A percentile compares a stretch with the other conserved stretches of the same genome.
phyloP scores from a whole-genome alignment of 2,888 invertebrate genomes.

The Pharmacophagus antenor region DNA sequence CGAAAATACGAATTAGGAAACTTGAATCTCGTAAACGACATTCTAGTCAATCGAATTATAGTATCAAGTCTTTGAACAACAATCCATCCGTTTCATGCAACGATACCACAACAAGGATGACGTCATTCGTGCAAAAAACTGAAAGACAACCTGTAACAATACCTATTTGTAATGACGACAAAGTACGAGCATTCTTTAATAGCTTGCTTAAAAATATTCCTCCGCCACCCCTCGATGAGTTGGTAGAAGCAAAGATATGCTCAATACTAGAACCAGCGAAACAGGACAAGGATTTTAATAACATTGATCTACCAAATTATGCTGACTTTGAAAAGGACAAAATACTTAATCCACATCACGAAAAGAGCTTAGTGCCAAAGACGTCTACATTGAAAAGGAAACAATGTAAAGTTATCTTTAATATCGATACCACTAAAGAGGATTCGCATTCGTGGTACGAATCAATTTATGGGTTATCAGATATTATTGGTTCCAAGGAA shows the following conservation, averaged over 20 bases:
- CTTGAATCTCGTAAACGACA: slow-evolving; percentile 50
- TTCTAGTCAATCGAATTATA: slow-evolving; percentile 46
- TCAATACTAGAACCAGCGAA: slow-evolving; percentile 36
- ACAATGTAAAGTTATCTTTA: slow-evolving; percentile 52
- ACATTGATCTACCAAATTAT: slow-evolving; percentile 59
- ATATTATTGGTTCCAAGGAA: slow-evolving; percentile 38
- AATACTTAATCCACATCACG: slow-evolving; percentile 41
- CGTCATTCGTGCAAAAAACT: slow-evolving; percentile 42
- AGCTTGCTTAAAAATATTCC: slow-evolving; percentile 59
- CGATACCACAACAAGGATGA: slow-evolving; percentile 43
- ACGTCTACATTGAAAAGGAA: slow-evolving; percentile 62
- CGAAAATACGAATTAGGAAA: slow-evolving; percentile 57
- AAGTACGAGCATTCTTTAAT: slow-evolving; percentile 55
- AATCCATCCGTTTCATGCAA: slow-evolving; percentile 40
- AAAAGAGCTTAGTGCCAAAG: slow-evolving; percentile 40
- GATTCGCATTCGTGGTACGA: slow-evolving; percentile 66
- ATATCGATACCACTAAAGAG: slow-evolving; percentile 42
- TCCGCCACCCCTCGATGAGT: slow-evolving; percentile 58
- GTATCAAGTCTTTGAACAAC: slow-evolving; percentile 41
- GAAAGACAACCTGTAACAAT: slow-evolving; percentile 14
- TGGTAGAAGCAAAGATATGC: slow-evolving; percentile 37
- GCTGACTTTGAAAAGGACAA: slow-evolving; percentile 57
- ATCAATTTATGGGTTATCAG: slow-evolving; percentile 64
- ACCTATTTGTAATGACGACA: slow-evolving; percentile 48
- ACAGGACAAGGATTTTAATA: slow-evolving; percentile 44